These are phyloP conservation scores for Tetranychus urticae DNA, from an alignment of 1,140 invertebrate genomes.

Conservation along the genomic window DNA sequence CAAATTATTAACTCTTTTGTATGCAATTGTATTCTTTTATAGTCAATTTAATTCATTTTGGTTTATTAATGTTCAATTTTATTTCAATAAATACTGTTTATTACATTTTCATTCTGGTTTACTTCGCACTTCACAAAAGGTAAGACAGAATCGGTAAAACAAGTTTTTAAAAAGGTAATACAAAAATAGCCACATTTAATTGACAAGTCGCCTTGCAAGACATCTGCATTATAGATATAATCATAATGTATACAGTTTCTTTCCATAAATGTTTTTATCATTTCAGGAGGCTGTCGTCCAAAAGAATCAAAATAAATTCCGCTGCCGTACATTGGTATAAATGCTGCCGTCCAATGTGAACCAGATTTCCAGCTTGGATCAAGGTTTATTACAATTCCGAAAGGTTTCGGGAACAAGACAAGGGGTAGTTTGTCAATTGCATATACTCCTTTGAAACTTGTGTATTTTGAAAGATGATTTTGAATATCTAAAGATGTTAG, in stretches of 20 bases:
- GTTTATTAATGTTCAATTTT: too few species aligned
- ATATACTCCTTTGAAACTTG: neutral
- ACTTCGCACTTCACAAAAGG: neutral
- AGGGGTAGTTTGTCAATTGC: neutral
- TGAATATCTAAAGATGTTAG: neutral
- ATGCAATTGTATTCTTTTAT: too few species aligned
- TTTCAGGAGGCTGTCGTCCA: neutral
- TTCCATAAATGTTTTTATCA: neutral
- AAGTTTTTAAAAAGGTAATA: neutral
- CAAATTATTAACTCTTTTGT: too few species aligned
- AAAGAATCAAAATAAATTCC: neutral
- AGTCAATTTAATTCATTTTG: too few species aligned
- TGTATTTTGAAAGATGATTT: neutral
- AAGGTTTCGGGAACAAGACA: neutral
- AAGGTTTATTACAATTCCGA: neutral
- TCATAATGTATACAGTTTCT: neutral
- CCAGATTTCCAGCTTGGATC: neutral
- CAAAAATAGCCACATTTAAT: neutral
- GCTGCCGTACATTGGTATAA: neutral
- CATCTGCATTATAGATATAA: neutral
- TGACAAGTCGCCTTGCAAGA: neutral
- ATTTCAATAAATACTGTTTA: neutral
- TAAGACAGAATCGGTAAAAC: neutral
- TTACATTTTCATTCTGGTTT: neutral
- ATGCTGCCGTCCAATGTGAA: neutral